Evolutionary conservation across 30 jellyfish, hydroid and myxozoan species (phyloP).

Genomic region (Aurelia sp.): DNA sequence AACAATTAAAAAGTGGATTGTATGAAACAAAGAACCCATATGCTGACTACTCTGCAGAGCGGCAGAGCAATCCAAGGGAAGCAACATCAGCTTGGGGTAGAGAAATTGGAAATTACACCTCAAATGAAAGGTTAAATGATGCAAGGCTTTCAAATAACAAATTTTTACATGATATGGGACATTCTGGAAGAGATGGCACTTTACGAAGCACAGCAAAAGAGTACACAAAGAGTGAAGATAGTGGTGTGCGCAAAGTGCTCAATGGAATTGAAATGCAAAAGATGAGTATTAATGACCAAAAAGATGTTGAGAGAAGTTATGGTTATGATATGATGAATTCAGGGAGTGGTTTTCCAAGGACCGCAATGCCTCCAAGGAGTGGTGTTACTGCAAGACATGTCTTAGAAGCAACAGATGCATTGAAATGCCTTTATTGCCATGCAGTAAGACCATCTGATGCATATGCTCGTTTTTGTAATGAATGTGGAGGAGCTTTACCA

Average conservation of each 20-base stretch:
- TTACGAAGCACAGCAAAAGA: slow-evolving; percentile 4
- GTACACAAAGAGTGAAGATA: slow-evolving; percentile 43
- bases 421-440: slow-evolving; percentile 79
- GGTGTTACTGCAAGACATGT: slow-evolving; percentile 47
- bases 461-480: slow-evolving; percentile 87
- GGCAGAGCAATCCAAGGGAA: background rate
- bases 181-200: slow-evolving; percentile 13
- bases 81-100: slow-evolving; percentile 19
- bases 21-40: slow-evolving; percentile 11
- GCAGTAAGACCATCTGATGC: slow-evolving; percentile 82
- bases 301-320: slow-evolving; percentile 16
- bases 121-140: background rate
- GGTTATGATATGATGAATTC: background rate
- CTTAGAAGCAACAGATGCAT: slow-evolving; percentile 31
- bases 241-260: slow-evolving; percentile 59
- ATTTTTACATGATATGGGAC: slow-evolving; percentile 15
- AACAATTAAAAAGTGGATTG: slow-evolving; percentile 1
- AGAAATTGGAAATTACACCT: slow-evolving; percentile 1
- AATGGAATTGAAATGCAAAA: slow-evolving; percentile 44
- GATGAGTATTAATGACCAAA: slow-evolving; percentile 6
- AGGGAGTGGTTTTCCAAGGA: slow-evolving; percentile 30
- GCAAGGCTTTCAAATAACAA: background rate
- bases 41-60: background rate
- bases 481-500: slow-evolving; percentile 86
- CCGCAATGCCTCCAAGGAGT: slow-evolving; percentile 68